Base-by-base conservation (phyloP, 2,888 invertebrate species). In the Oxyteleia sp. region DNA sequence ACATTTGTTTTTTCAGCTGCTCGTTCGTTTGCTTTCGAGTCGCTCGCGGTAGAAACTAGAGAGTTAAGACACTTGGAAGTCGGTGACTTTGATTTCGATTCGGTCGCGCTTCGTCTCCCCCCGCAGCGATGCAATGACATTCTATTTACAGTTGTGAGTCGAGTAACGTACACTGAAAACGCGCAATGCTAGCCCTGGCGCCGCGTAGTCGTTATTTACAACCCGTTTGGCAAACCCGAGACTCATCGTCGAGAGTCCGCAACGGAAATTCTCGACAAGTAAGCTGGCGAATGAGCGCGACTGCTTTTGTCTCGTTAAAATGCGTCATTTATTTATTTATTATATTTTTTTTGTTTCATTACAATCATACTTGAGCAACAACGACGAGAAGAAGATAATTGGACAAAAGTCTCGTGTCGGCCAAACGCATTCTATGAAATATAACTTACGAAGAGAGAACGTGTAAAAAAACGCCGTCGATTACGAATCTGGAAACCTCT, bases 41-140 rank as follows among this genome's bases (percentile, higher is more conserved):
- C 87, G 88, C 87, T 87, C 87, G 88, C 89, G 87, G 87, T 86
- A 90, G 87, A 84, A 81, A 51, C 29, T 26, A 18, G 75, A 89
- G 86, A 90, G 87, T 90, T 92, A 91, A 91, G 91, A 92, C 92
- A 91, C 91, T 91, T 92, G 90, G 90, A 92, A 92, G 92, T 92
- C 89, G 83, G 86, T 87, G 89, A 90, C 90, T 92, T 91, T 91
- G 85, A 88, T 88, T 87, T 88, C 82, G 84, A 84, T 88, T 87
- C 76, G 81, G 76, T 83, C 71, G 79, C 26, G 61, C 75, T 83
- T 85, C 53, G 38, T 64, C 55, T 55, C 23, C 23, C 29, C 26
- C 49, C 18, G 15, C 51, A 26, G 16, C 23, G 32, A 45, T 51
- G 47, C 49, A 66, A n/a, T 72, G 20, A 61, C 53, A 82, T 51